Evolutionary conservation across 1,140 invertebrate genomes (phyloP).

Genomic region (Dinothrombium tinctorium): DNA sequence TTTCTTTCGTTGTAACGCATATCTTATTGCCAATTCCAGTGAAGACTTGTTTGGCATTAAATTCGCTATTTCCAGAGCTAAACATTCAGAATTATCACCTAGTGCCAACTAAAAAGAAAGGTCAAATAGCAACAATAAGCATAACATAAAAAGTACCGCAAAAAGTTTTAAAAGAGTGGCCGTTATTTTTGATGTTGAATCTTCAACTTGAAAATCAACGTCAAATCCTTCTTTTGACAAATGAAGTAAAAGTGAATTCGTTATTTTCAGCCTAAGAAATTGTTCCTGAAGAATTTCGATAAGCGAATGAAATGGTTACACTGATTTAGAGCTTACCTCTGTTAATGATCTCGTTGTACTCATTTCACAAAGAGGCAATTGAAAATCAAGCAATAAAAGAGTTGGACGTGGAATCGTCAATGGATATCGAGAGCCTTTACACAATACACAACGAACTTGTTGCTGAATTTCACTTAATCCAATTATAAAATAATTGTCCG

Average conservation of each 20-base stretch:
- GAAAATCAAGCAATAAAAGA: slow-evolving; percentile 33
- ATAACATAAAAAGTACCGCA: slow-evolving; percentile 45
- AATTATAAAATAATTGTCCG: slow-evolving; percentile 57
- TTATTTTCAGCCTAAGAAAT: background rate
- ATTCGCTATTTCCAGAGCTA: slow-evolving; percentile 62
- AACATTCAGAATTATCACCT: slow-evolving; percentile 48
- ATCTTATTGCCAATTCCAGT: slow-evolving; percentile 59
- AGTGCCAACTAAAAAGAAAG: too few relatives aligned
- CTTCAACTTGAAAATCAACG: slow-evolving; percentile 24
- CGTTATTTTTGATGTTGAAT: slow-evolving; percentile 34
- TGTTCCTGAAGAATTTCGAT: slow-evolving; percentile 3
- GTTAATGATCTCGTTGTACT: slow-evolving; percentile 51
- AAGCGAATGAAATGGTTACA: background rate
- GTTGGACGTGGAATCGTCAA: slow-evolving; percentile 58
- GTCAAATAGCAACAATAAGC: too few relatives aligned
- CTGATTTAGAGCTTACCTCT: slow-evolving; percentile 34
- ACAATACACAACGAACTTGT: slow-evolving; percentile 49
- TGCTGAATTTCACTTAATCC: slow-evolving; percentile 46
- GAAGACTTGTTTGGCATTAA: slow-evolving; percentile 48
- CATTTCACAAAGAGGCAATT: slow-evolving; percentile 55
- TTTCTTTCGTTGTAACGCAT: slow-evolving; percentile 46
- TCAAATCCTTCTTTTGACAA: slow-evolving; percentile 17
- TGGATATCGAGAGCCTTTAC: slow-evolving; percentile 65
- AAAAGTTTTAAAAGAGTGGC: slow-evolving; percentile 69
- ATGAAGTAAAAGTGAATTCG: background rate